Evolutionary conservation across 2,888 invertebrate species (phyloP).

Genomic region (Erebia aethiops): DNA sequence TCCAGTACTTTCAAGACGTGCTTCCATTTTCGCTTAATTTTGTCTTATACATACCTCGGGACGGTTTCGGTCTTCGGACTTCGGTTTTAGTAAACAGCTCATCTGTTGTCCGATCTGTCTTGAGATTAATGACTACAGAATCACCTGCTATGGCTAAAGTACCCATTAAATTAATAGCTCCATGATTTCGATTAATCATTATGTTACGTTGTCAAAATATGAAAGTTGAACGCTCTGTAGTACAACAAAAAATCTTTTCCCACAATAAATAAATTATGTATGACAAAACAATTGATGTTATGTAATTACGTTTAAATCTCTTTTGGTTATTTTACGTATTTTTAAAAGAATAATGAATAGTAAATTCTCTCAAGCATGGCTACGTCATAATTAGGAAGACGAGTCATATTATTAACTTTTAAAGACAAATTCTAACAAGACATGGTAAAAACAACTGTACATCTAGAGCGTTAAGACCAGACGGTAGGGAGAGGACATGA

Average conservation of each 20-base stretch:
- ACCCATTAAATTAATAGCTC: not conserved
- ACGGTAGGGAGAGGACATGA: too few relatives aligned
- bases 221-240: not conserved
- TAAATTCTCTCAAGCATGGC: too few relatives aligned
- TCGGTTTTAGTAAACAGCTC: not conserved
- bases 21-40: slow-evolving; percentile 36
- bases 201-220: not conserved
- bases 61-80: not conserved
- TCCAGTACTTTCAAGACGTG: slow-evolving; percentile 19
- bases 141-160: not conserved
- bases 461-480: too few relatives aligned
- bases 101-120: too few relatives aligned
- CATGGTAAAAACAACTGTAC: too few relatives aligned
- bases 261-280: not conserved
- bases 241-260: slow-evolving; percentile 1
- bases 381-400: too few relatives aligned
- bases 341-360: not conserved
- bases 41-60: not conserved
- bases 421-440: too few relatives aligned
- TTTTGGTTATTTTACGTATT: not conserved
- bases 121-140: not conserved
- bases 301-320: not conserved
- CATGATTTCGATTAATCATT: not conserved
- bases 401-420: too few relatives aligned
- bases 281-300: not conserved